phyloP scores from a whole-genome alignment of 2,797 vertebrate species.

The Gymnothorax reevesii region DNA sequence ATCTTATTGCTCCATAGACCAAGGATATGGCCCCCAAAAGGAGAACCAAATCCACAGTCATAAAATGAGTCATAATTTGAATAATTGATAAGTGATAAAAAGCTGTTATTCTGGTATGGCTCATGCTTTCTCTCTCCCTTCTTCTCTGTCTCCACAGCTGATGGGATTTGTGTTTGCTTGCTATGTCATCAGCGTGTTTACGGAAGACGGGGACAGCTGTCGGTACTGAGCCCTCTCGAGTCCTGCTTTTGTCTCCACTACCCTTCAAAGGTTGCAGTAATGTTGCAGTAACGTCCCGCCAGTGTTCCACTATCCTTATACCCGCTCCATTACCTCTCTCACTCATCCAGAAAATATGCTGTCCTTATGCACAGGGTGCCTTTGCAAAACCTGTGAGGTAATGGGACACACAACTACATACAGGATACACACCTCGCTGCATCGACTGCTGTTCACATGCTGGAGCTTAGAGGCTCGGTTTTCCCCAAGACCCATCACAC shows the following conservation, averaged over 20 bases:
- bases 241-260: background rate
- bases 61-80: background rate
- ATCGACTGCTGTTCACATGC: background rate
- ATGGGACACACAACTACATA: background rate
- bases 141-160: conserved; percentile 57
- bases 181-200: conserved; percentile 67
- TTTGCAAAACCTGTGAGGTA: background rate
- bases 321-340: background rate
- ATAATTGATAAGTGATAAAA: background rate
- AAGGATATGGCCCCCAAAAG: background rate
- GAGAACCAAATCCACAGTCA: background rate
- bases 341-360: background rate
- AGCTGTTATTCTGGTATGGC: background rate
- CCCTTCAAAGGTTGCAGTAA: background rate
- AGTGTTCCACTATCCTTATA: background rate
- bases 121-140: background rate
- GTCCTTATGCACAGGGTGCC: background rate
- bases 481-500: background rate
- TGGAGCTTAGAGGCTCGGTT: background rate
- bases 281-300: background rate
- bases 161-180: conserved; percentile 67
- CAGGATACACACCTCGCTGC: background rate
- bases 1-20: background rate
- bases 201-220: conserved; percentile 76
- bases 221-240: conserved; percentile 51